Conservation (phyloP, 1,140 invertebrate species). For the Aphaenogaster ashmeadi region DNA sequence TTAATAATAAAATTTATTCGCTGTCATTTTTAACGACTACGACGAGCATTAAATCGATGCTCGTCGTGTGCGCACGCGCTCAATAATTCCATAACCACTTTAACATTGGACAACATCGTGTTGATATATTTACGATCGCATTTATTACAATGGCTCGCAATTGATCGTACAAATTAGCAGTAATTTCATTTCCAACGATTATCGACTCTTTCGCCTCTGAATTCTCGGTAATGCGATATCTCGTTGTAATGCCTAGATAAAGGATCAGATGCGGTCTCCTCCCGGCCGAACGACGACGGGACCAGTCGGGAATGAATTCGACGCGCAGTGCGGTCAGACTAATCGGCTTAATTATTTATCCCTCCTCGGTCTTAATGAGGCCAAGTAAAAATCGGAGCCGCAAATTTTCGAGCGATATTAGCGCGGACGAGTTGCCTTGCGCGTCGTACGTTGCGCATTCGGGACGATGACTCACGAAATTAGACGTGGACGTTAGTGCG, state of each 20-base stretch:
- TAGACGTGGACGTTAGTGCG: neutral
- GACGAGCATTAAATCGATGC: neutral
- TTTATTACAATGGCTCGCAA: constrained; percentile 9
- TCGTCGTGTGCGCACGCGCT: neutral
- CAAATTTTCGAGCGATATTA: neutral
- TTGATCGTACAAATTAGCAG: constrained; percentile 11
- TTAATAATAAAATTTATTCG: constrained; percentile 6
- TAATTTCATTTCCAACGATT: constrained; percentile 29
- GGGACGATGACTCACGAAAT: neutral
- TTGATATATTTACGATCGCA: constrained; percentile 15
- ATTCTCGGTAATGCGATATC: neutral
- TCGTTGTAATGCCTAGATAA: neutral
- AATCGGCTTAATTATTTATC: constrained; percentile 56
- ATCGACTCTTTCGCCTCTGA: neutral
- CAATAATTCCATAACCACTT: constrained; percentile 27
- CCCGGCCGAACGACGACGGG: neutral
- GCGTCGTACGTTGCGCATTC: too few relatives aligned
- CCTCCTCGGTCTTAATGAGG: constrained; percentile 18
- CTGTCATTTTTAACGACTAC: constrained; percentile 14
- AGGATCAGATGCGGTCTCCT: neutral
- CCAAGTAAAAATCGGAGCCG: constrained; percentile 1
- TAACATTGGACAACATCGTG: neutral
- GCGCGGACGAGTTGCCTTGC: neutral
- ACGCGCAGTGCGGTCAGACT: neutral
- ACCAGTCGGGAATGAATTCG: constrained; percentile 18